Conservation (phyloP, 2,888 invertebrate genomes). For the Cartodere bifasciata region DNA sequence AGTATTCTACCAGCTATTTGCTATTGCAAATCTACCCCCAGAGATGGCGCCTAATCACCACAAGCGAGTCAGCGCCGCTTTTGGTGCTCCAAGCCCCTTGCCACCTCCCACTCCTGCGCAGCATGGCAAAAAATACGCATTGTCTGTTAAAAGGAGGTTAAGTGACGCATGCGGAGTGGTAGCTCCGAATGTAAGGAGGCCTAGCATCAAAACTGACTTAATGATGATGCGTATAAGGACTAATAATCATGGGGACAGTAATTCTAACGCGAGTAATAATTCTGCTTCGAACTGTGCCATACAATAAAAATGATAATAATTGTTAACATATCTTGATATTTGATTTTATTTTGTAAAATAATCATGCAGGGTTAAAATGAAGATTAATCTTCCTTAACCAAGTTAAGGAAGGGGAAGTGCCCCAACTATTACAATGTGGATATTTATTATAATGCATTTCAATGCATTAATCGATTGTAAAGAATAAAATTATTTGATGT, state of each 20-base stretch:
- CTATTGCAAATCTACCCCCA: conserved; percentile 67
- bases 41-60: conserved; percentile 87
- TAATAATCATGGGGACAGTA: conserved; percentile 56
- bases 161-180: conserved; percentile 84
- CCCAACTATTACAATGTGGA: too few relatives aligned
- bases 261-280: conserved; percentile 42
- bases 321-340: too few relatives aligned
- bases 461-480: too few relatives aligned
- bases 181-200: conserved; percentile 75
- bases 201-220: conserved; percentile 77
- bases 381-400: too few relatives aligned
- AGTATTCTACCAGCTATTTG: conserved; percentile 72
- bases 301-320: conserved; percentile 24
- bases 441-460: too few relatives aligned
- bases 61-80: conserved; percentile 62
- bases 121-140: conserved; percentile 58
- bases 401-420: too few relatives aligned
- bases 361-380: too few relatives aligned
- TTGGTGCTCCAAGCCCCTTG: conserved; percentile 63
- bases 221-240: conserved; percentile 80
- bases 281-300: conserved; percentile 27
- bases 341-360: too few relatives aligned
- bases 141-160: conserved; percentile 68
- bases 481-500: too few relatives aligned
- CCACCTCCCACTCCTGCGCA: conserved; percentile 52